Conservation (phyloP, 2,113 vertebrate genomes). For the Anthoscopus minutus region DNA sequence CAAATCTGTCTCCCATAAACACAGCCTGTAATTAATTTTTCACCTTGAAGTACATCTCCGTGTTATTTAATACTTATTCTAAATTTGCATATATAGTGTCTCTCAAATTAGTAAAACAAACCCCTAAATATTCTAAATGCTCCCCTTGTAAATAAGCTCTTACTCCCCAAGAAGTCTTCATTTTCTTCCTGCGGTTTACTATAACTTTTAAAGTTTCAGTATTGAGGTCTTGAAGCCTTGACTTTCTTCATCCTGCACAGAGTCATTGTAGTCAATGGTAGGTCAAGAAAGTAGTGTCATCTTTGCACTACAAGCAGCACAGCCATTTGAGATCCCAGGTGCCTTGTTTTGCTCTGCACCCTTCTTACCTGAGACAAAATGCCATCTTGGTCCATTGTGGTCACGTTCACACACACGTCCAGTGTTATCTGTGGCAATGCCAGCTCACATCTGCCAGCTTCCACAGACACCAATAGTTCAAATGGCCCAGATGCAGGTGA, state of each 20-base stretch:
- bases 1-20: not conserved
- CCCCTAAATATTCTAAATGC: not conserved
- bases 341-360: not conserved
- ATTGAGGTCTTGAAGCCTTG: not conserved
- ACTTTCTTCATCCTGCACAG: not conserved
- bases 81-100: not conserved
- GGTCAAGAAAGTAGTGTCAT: not conserved
- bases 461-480: not conserved
- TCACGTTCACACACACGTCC: fast-evolving
- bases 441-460: slow-evolving; percentile 2
- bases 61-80: not conserved
- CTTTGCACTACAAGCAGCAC: not conserved
- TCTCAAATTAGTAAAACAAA: not conserved
- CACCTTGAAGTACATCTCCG: not conserved
- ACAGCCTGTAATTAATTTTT: not conserved
- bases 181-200: not conserved
- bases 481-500: slow-evolving; percentile 1
- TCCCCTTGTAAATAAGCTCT: not conserved
- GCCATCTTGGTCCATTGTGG: not conserved
- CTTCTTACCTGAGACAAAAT: slow-evolving; percentile 48
- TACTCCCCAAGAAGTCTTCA: not conserved
- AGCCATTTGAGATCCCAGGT: not conserved
- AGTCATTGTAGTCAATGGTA: not conserved
- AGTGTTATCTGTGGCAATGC: not conserved
- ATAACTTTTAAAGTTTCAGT: not conserved